Evolutionary conservation across 2,113 vertebrate species (phyloP), one percentile per base, ranked within the genome.

Genomic region (Sturnus vulgaris): DNA sequence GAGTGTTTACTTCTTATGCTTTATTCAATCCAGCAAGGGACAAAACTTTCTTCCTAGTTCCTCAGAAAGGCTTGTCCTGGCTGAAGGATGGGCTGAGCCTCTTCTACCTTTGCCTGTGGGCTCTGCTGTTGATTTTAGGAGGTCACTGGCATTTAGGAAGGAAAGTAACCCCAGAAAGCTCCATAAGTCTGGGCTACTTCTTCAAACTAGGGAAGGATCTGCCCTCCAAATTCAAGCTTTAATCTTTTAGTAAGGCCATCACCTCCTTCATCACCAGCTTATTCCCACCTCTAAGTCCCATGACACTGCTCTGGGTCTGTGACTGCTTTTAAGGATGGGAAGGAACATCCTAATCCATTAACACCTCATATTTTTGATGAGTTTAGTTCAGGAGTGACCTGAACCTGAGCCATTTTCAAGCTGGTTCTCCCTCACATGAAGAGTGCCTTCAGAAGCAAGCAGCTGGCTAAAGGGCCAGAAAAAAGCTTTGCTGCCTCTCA

Each of bases 21-120:
- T 80, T 56, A 90, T 87, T 87, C 65, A 84, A 11, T 61, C 78
- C 95, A 95, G 25, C 78, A 77, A 55, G 30, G 82, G 79, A 53
- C 23, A 65, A 50, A 90, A 84, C 6, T 63, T 59, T 49, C 53
- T 69, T 39, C 30, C 33, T 10, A 8, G 30, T 1, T 64, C 49
- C 50, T 64, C 40, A 46, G 64, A 55, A 55, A 12, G 23, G 20
- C 64, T 56, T 37, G 15, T 27, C 33, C 82, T 50, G 69, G 40
- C 55, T 76, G 82, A 50, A 49, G 64, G 55, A 40, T 21, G 11
- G 4, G 66, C 50, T 35, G 39, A 93, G 71, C 50, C 27, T 47
- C 83, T 47, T 52, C 37, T 21, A 0, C 47, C 75, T 88, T 25
- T 42, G 65, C 72, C 72, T 22, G 22, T 46, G 49, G 46, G 39